Base-by-base conservation (phyloP, 2,113 vertebrate genomes). In the Pygoscelis antarcticus region DNA sequence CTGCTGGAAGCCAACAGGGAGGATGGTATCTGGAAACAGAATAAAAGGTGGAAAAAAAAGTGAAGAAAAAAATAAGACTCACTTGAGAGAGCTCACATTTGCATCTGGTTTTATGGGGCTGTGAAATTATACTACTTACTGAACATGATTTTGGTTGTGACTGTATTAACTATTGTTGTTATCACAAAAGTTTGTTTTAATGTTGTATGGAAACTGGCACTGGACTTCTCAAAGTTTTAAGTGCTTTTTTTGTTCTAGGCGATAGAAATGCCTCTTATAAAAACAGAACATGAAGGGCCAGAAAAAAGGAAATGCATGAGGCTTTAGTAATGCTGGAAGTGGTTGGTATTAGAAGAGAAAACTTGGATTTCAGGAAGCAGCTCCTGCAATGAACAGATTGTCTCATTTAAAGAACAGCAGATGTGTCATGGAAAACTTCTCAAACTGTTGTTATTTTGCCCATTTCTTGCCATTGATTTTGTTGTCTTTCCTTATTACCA, bases 331-430 rank as follows among this genome's bases (percentile, higher is more conserved):
- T 93, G 40, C 42, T 95, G 19, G 76, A 93, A 79, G 15, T 81
- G 26, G 8, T 49, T 32, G 16, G 49, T 71, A 72, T 84, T 71
- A 93, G 79, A 91, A 36, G 26, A 54, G 23, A 74, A 75, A 93
- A 42, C 4, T 85, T 79, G 20, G 8, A 66, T 95, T 94, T 89
- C 16, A 78, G 64, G 34, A 61, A 92, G 47, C 13, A 90, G 75
- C 20, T 58, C 38, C 25, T 78, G 46, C 51, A 61, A 62, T 44
- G 83, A 96, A 76, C 82, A 83, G 87, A 55, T 86, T 88, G 62
- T 79, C 19, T 90, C 58, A 61, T 93, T 96, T 96, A 66, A 94
- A 93, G 27, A 93, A 81, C 46, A 96, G 68, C 83, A 94, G 84
- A 74, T 91, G 38, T 66, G 60, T 87, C 40, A 40, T 26, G 60